phyloP scores from a whole-genome alignment of 2,797 vertebrate genomes.

The Smutsia gigantea region DNA sequence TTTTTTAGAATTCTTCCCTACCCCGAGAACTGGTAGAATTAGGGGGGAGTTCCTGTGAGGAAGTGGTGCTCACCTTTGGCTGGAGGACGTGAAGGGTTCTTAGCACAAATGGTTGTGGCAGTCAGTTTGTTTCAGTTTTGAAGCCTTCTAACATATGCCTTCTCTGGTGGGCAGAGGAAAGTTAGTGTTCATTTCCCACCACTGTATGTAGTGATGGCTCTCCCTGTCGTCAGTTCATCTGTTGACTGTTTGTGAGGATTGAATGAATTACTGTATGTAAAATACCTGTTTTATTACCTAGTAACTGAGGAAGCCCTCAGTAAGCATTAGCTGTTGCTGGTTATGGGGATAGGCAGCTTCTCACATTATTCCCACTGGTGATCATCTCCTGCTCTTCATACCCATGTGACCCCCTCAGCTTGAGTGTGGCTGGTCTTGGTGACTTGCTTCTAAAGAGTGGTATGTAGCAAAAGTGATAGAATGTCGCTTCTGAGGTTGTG shows the following conservation, averaged over 20 bases:
- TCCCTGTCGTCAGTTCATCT: not conserved
- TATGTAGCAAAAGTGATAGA: not conserved
- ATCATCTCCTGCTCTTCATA: not conserved
- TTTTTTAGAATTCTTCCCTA: too few species aligned
- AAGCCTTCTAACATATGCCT: not conserved
- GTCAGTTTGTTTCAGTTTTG: too few species aligned
- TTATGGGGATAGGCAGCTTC: not conserved
- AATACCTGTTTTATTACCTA: not conserved
- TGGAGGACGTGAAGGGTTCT: too few species aligned
- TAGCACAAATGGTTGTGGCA: too few species aligned
- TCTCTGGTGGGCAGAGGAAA: not conserved
- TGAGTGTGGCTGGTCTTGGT: not conserved
- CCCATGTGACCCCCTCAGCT: not conserved
- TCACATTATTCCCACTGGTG: not conserved
- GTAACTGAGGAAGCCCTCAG: conserved; percentile 1
- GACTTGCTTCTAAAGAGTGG: not conserved
- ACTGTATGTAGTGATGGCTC: not conserved
- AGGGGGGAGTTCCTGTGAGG: too few species aligned
- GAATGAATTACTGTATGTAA: not conserved
- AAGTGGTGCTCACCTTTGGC: too few species aligned
- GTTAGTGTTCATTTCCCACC: not conserved
- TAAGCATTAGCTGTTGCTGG: conserved; percentile 2
- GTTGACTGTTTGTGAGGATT: not conserved
- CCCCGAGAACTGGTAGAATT: too few species aligned
- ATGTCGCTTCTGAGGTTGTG: not conserved